Conservation (phyloP, 2,113 vertebrate species). For the Macrotis lagotis region DNA sequence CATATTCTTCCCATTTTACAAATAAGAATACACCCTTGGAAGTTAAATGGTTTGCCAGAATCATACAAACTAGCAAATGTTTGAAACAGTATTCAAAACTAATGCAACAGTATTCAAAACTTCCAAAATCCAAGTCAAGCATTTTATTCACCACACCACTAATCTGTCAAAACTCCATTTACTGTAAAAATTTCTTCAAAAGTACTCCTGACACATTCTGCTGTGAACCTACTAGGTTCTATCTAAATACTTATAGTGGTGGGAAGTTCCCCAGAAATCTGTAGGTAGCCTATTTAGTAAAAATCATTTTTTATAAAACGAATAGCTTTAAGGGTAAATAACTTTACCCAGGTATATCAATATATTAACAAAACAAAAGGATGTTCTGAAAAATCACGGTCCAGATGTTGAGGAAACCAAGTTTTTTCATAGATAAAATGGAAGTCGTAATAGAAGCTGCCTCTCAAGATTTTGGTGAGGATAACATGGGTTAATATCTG, state of each 20-base stretch:
- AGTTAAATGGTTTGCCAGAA: neutral
- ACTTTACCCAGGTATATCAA: neutral
- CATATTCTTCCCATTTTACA: neutral
- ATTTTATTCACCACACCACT: neutral
- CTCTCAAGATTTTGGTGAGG: neutral
- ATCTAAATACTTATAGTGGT: neutral
- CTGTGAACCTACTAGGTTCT: neutral
- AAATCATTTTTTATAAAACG: neutral
- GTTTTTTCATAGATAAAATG: neutral
- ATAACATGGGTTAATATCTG: neutral
- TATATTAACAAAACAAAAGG: neutral
- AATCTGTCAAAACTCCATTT: neutral
- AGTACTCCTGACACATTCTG: neutral
- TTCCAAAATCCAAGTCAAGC: neutral
- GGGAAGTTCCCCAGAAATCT: neutral
- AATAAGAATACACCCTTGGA: neutral
- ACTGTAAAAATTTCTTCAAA: neutral
- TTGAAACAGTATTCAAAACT: neutral
- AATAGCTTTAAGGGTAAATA: neutral
- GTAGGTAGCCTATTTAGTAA: neutral
- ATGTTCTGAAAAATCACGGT: neutral
- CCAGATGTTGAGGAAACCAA: neutral
- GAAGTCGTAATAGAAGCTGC: neutral
- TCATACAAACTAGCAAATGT: neutral
- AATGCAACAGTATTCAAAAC: too few species aligned